Percentiles rank a stretch among this genome's conserved stretches.
Evolutionary conservation across 2,888 invertebrate genomes (phyloP).

Genomic region (Subacronicta megacephala): DNA sequence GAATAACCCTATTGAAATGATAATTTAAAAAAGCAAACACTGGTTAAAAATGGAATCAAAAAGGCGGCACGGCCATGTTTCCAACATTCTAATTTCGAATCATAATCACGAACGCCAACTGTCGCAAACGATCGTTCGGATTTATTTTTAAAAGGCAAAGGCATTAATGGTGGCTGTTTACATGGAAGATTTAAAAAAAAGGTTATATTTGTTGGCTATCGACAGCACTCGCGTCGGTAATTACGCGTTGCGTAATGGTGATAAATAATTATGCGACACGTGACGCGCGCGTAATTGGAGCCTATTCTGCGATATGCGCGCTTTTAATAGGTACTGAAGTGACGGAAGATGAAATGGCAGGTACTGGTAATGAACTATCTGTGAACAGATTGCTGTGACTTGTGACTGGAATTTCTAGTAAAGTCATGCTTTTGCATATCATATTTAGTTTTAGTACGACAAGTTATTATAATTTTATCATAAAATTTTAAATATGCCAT

Average conservation of each 20-base stretch:
- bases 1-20: too few relatives aligned
- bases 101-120: constrained; percentile 38
- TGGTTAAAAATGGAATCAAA: not conserved
- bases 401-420: not conserved
- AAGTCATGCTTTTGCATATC: not conserved
- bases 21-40: too few relatives aligned
- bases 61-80: not conserved
- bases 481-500: too few relatives aligned
- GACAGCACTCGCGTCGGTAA: constrained; percentile 47
- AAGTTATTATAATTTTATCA: too few relatives aligned
- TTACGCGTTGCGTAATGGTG: constrained; percentile 48
- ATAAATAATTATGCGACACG: constrained; percentile 52
- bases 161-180: constrained; percentile 32
- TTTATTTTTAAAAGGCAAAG: constrained; percentile 29
- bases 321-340: constrained; percentile 36
- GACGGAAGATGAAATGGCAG: constrained; percentile 18
- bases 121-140: constrained; percentile 29
- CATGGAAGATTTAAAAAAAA: constrained; percentile 37
- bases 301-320: constrained; percentile 19
- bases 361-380: constrained; percentile 28
- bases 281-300: constrained; percentile 44
- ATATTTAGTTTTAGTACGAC: too few relatives aligned
- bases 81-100: constrained; percentile 31
- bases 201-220: constrained; percentile 50
- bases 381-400: constrained; percentile 1